phyloP scores from a whole-genome alignment of 2,113 vertebrate species.

The Osmerus mordax region DNA sequence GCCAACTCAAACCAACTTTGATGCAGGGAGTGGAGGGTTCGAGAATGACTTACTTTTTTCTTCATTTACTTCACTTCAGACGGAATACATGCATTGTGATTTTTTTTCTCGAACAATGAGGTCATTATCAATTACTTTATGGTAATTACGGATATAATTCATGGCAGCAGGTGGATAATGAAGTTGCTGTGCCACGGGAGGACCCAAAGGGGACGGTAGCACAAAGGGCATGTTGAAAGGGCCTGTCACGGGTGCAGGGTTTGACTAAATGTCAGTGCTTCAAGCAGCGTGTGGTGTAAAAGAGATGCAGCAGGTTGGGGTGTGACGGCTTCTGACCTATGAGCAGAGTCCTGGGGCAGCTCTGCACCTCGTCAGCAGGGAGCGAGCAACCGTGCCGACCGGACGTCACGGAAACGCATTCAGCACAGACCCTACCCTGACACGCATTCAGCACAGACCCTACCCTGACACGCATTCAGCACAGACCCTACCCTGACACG shows the following conservation, averaged over 20 bases:
- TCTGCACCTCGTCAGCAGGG: constrained; percentile 37
- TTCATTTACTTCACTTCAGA: too few relatives aligned
- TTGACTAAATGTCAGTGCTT: constrained; percentile 60
- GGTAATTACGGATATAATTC: too few relatives aligned
- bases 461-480: neutral
- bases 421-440: constrained; percentile 1
- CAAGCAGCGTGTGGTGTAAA: constrained; percentile 47
- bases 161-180: too few relatives aligned
- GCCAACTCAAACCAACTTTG: neutral
- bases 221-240: too few relatives aligned
- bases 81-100: too few relatives aligned
- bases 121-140: too few relatives aligned
- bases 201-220: too few relatives aligned
- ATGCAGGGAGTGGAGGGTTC: neutral
- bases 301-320: constrained; percentile 48
- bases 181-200: too few relatives aligned
- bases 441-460: neutral
- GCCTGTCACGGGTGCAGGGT: constrained; percentile 13
- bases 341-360: neutral
- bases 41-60: neutral
- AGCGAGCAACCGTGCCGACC: neutral
- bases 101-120: too few relatives aligned
- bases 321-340: constrained; percentile 36
- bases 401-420: neutral
- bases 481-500: neutral